Conservation (phyloP, 2,888 invertebrate genomes). For the Nemoura dubitans region DNA sequence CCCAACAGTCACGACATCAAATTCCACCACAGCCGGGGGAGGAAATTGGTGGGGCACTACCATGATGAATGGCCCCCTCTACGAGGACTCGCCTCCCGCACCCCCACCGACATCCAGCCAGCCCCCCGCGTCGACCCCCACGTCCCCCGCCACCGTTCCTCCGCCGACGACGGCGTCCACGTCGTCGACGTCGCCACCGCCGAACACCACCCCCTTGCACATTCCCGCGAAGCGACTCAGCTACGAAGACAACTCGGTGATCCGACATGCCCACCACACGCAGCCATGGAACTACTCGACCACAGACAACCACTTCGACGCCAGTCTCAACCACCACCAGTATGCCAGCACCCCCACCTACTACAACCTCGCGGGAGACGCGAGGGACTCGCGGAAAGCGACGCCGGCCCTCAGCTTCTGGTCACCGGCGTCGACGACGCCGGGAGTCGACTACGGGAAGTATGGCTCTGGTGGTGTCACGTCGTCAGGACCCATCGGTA, state of each 20-base stretch:
- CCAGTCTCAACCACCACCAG: conserved; percentile 70
- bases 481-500: conserved; percentile 31
- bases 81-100: conserved; percentile 66
- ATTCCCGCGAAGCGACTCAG: conserved; percentile 85
- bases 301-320: conserved; percentile 65
- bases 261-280: conserved; percentile 74
- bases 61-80: conserved; percentile 80
- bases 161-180: conserved; percentile 56
- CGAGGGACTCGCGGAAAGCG: conserved; percentile 67
- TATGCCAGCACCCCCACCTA: conserved; percentile 77
- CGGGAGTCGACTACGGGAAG: conserved; percentile 43
- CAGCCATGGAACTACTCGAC: conserved; percentile 77
- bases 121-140: conserved; percentile 66
- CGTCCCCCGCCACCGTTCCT: conserved; percentile 59
- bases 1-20: conserved; percentile 36
- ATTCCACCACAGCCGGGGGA: conserved; percentile 41
- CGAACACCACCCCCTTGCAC: conserved; percentile 74
- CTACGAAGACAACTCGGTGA: conserved; percentile 74
- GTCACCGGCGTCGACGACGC: conserved; percentile 68
- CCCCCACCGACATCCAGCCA: conserved; percentile 45
- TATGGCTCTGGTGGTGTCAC: conserved; percentile 42
- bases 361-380: conserved; percentile 76
- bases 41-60: conserved; percentile 74
- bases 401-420: conserved; percentile 71
- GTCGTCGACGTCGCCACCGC: conserved; percentile 71